Conservation (phyloP, 2,888 invertebrate species). For the Noctua comes region DNA sequence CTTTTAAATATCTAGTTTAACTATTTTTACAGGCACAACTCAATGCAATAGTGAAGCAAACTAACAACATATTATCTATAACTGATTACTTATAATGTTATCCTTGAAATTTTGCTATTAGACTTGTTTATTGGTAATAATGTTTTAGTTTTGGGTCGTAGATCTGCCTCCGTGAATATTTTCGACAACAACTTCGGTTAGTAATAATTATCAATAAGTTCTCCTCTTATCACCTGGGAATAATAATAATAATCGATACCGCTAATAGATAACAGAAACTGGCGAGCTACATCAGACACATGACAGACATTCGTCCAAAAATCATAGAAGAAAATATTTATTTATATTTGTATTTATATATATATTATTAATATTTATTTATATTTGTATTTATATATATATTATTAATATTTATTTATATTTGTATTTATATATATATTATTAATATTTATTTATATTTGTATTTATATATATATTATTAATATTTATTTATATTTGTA, state of each 20-base stretch:
- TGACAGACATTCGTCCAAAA: background rate
- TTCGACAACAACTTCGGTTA: background rate
- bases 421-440: too few relatives aligned
- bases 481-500: too few relatives aligned
- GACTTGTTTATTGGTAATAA: background rate
- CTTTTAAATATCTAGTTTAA: background rate
- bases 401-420: too few relatives aligned
- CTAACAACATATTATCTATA: too few relatives aligned
- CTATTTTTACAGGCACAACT: background rate
- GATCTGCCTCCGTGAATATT: background rate
- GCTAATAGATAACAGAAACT: background rate
- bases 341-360: too few relatives aligned
- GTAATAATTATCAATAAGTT: background rate
- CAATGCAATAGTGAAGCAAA: too few relatives aligned
- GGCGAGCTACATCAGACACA: background rate
- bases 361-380: too few relatives aligned
- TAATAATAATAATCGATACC: too few relatives aligned
- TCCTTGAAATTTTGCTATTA: background rate
- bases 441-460: too few relatives aligned
- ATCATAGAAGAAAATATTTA: background rate
- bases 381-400: too few relatives aligned
- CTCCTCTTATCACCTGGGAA: background rate
- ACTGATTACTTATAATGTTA: too few relatives aligned
- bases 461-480: too few relatives aligned
- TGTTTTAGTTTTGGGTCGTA: background rate